Base-by-base conservation (phyloP, 1,140 invertebrate species). In the Pogonomyrmex barbatus region DNA sequence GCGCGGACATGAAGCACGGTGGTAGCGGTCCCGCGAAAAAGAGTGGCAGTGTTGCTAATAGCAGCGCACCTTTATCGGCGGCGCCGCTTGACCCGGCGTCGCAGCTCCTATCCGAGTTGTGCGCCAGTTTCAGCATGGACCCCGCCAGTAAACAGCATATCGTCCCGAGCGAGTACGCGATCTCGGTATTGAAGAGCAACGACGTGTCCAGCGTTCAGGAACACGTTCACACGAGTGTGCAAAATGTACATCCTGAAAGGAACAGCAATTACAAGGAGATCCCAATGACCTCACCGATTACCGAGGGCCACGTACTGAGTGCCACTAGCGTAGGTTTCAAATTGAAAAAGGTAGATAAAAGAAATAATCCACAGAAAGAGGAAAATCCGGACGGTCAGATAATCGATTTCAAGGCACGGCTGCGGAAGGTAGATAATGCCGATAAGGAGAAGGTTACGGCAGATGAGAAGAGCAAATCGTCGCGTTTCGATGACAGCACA, bases 391-490 rank as follows among this genome's bases (percentile, higher is more conserved):
- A 96, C 9, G 95, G 95, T 62, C 79, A 96, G 58, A 98, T 98
- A 85, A 97, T 98, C 50, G 98, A 98, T 93, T 97, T 98, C 85
- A 98, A 98, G 92, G 97, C 98, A 0, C 96, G 97, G 85, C 94
- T 98, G 89, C 96, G 98, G 92, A 98, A 98, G 95, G 97, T 98
- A 0, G 97, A 98, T 60, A 95, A 95, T 33, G 78, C 92, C 1
- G 95, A 96, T 71, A 95, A 96, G 6, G 95, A 96, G 93, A 96
- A 84, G 92, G 89, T 75, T 87, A 93, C 50, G 92, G 93, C 45
- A 91, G 91, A 85, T n/a, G 84, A 86, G 9, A 90, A 42, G 86
- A 86, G 54, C 63, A 91, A 67, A 30, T 87, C 84, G 2, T 86
- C 87, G 36, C 81, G 86, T n/a, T 82, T 81, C 0, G 92, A 92